Evolutionary conservation across 2,113 vertebrate species (phyloP).

Genomic region (Barbus barbus): DNA sequence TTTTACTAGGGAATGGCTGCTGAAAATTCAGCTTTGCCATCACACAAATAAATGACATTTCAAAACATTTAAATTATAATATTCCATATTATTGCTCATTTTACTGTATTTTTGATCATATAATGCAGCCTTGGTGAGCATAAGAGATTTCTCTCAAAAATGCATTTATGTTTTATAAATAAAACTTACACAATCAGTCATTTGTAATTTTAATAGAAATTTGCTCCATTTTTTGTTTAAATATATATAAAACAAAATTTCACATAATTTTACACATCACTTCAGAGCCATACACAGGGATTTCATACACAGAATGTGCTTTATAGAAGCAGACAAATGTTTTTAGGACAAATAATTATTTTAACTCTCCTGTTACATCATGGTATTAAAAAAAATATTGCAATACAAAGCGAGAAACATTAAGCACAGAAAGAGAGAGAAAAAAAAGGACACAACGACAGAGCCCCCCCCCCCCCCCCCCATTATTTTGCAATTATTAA

Average conservation of each 20-base stretch:
- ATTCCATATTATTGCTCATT: not conserved
- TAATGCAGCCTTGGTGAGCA: not conserved
- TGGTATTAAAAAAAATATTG: not conserved
- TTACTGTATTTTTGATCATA: not conserved
- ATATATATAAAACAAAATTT: slow-evolving; percentile 28
- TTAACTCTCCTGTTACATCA: not conserved
- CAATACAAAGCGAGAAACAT: slow-evolving; percentile 5
- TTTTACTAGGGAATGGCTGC: too few relatives aligned
- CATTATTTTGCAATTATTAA: not conserved
- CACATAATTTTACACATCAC: slow-evolving; percentile 17
- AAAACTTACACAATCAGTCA: not conserved
- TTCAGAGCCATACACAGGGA: slow-evolving; percentile 21
- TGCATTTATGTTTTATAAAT: not conserved
- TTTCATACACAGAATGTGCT: slow-evolving; percentile 25
- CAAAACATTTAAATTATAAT: not conserved
- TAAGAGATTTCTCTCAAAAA: not conserved
- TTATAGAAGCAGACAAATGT: not conserved
- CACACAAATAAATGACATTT: not conserved
- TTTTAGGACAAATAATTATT: slow-evolving; percentile 14
- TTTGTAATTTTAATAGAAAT: slow-evolving; percentile 23
- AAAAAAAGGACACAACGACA: too few relatives aligned
- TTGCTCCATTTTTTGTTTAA: slow-evolving; percentile 36
- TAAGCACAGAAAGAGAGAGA: not conserved
- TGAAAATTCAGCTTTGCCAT: not conserved
- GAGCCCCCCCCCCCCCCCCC: too few relatives aligned